Base-by-base conservation (phyloP, 2,888 invertebrate genomes). In the Hyles lineata region DNA sequence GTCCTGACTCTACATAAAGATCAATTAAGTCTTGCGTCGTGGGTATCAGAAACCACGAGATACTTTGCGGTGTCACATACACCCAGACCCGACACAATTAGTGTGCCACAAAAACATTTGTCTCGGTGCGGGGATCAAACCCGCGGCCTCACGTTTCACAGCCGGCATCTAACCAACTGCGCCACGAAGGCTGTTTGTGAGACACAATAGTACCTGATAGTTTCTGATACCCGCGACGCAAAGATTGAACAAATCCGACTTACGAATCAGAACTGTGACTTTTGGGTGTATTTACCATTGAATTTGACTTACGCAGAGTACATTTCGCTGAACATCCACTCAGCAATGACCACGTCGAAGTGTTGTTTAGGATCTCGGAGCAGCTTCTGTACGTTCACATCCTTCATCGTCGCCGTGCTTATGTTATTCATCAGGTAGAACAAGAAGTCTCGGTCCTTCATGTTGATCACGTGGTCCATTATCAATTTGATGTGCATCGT, bases 281-380 rank as follows among this genome's bases (percentile, higher is more conserved):
- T n/a, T n/a, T n/a, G n/a, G n/a, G 3, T 19, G 17, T 21, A 60
- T 60, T 60, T 29, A 0, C 43, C 4, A 21, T 21, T 9, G 0
- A 50, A 25, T 23, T 25, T 32, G 21, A 81, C 85, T 85, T 78
- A 89, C 89, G 81, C 78, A 15, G 83, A 75, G 77, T 82, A 85
- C 8, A 88, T 5, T 52, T 89, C 87, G 15, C 73, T 80, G 63
- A 87, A 89, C 83, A 91, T 80, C 83, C 88, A 91, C 74, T 92
- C 91, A 4, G 82, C 82, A 19, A 91, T 78, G 2, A 90, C 81
- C 1, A 84, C 81, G 74, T 92, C 91, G 69, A 90, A 89, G 0
- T 78, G 73, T 72, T 83, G 76, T 0, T 63, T 80, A 0, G 82
- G 81, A 70, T 90, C 87, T 6, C 79, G 78, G 11, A 91, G 74